A percentile compares a stretch with the other conserved stretches of the same genome.
Evolutionary conservation across 2,888 invertebrate species (phyloP).

Genomic region (Caenorhabditis japonica): DNA sequence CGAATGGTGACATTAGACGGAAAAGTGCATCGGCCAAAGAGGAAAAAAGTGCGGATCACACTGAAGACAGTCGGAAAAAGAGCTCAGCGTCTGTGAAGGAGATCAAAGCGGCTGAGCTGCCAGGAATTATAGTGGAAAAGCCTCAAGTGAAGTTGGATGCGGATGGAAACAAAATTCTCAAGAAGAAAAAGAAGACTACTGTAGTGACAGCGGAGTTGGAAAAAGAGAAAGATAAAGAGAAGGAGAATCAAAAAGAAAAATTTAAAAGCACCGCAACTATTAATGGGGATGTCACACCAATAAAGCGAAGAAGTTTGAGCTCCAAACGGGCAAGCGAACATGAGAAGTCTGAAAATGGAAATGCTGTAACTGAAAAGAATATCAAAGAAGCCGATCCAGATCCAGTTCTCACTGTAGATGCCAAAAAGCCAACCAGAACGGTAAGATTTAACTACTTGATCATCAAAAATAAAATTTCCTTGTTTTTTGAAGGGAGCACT

Average conservation of each 20-base stretch:
- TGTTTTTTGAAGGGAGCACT: conserved; percentile 49
- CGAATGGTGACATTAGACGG: conserved; percentile 20
- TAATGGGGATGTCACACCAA: background rate
- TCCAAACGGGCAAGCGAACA: conserved; percentile 25
- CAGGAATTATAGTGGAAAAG: conserved; percentile 4
- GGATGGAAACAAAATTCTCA: conserved; percentile 11
- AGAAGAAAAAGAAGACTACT: conserved; percentile 43
- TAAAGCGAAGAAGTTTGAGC: conserved; percentile 27
- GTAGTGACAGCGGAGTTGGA: conserved; percentile 32
- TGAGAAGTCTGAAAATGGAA: conserved; percentile 9
- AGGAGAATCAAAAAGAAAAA: background rate
- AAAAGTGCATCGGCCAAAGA: conserved; percentile 17
- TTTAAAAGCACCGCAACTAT: background rate
- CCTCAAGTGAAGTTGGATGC: background rate
- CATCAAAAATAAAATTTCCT: background rate
- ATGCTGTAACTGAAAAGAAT: conserved; percentile 6
- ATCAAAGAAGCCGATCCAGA: conserved; percentile 5
- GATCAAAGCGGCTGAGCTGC: conserved; percentile 17
- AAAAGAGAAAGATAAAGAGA: conserved; percentile 8
- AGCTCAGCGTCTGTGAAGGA: conserved; percentile 19
- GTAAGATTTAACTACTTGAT: conserved; percentile 7
- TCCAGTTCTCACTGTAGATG: conserved; percentile 40
- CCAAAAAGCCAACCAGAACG: conserved; percentile 51
- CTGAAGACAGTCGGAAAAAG: conserved; percentile 26
- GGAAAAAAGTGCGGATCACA: conserved; percentile 4